phyloP scores from a whole-genome alignment of 2,888 invertebrate genomes.

The Drepanosiphum platanoidis region DNA sequence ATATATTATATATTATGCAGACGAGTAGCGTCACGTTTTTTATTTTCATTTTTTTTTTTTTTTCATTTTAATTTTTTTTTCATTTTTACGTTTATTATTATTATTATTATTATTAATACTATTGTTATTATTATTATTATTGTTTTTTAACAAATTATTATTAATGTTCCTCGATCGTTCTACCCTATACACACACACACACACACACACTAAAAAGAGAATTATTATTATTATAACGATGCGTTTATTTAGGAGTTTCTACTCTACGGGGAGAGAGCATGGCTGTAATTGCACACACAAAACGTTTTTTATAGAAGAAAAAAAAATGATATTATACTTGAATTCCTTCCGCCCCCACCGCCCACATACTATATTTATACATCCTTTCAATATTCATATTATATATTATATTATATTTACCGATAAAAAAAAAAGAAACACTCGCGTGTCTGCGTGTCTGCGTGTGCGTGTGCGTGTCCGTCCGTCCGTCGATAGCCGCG shows the following conservation, averaged over 20 bases:
- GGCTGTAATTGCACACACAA: constrained; percentile 52
- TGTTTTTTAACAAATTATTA: constrained; percentile 39
- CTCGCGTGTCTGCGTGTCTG: neutral
- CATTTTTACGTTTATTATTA: too few species aligned
- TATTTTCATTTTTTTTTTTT: constrained; percentile 20
- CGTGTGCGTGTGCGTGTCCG: constrained; percentile 50
- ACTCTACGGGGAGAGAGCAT: constrained; percentile 45
- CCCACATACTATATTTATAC: constrained; percentile 35
- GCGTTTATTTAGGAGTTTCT: constrained; percentile 48
- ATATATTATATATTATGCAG: constrained; percentile 40
- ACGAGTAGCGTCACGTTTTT: constrained; percentile 52
- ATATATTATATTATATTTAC: too few species aligned
- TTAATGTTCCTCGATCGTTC: constrained; percentile 40
- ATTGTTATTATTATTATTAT: constrained; percentile 13
- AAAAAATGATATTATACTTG: constrained; percentile 36
- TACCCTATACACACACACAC: constrained; percentile 39
- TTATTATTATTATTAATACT: constrained; percentile 25
- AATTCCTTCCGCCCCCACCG: constrained; percentile 29
- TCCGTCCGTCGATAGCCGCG: too few species aligned
- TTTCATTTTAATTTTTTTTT: too few species aligned
- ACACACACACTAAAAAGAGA: constrained; percentile 40
- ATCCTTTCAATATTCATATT: neutral
- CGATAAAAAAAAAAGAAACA: neutral
- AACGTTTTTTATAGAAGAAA: too few species aligned
- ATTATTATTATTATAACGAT: constrained; percentile 25